phyloP scores from a whole-genome alignment of 2,888 invertebrate species.

The Trachelus troglodyta region DNA sequence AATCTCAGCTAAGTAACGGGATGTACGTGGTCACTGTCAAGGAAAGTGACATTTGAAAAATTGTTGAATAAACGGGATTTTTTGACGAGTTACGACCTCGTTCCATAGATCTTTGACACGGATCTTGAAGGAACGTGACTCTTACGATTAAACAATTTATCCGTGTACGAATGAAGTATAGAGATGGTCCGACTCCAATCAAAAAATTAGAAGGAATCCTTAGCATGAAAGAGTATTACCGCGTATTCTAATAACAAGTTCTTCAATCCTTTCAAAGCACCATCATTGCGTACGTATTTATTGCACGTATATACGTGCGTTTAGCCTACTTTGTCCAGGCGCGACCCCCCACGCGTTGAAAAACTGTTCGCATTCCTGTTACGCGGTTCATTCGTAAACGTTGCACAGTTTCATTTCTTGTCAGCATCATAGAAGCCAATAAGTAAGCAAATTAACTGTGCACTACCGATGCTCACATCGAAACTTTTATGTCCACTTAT shows the following conservation, averaged over 20 bases:
- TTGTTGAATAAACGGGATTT: background rate
- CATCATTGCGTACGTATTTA: background rate
- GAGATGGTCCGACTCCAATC: background rate
- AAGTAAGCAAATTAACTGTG: background rate
- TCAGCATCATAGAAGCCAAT: background rate
- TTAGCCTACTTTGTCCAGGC: constrained; percentile 3
- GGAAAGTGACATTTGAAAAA: background rate
- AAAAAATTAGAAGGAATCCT: background rate
- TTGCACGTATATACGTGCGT: background rate
- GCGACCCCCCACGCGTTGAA: constrained; percentile 6
- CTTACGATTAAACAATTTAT: background rate
- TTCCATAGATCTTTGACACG: background rate
- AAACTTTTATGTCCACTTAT: background rate
- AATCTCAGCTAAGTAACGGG: background rate
- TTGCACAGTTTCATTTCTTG: background rate
- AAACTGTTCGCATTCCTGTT: constrained; percentile 42
- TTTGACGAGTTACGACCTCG: background rate
- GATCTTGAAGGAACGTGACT: background rate
- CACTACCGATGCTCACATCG: background rate
- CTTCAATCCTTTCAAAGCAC: background rate
- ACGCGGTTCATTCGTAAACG: constrained; percentile 28
- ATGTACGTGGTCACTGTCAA: background rate
- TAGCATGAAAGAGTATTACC: background rate
- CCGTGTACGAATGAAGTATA: background rate
- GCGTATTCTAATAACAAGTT: background rate